Base-by-base conservation (phyloP, 2,797 vertebrate genomes). In the Orientallactaga sibirica region DNA sequence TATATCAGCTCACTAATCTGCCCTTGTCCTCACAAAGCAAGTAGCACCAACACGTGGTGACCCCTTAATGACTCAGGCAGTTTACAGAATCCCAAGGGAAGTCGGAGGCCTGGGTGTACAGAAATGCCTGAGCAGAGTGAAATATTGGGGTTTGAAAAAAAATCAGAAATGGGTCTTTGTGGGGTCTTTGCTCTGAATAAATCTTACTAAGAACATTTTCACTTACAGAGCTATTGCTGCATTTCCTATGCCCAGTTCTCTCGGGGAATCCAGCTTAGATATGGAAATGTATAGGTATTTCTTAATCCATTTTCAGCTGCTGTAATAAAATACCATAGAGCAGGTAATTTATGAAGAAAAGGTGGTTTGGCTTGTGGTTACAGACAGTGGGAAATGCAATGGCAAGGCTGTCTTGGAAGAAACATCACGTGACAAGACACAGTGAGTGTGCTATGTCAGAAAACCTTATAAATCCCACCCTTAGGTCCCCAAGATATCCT, bases 161-260 rank as follows among this genome's bases (percentile, higher is more conserved):
- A 27, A 70, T 68, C 78, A 43, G 70, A 86, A 86, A 67, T 10
- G 27, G 37, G 14, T 75, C 24, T 41, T 74, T 67, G 52, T 86
- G 55, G 74, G 43, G 66, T 91, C 29, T 11, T 89, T 82, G 81
- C 20, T 87, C 64, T 77, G 74, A 71, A 71, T 62, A 91, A 61
- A 85, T 90, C 86, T 76, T n/a, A 37, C 41, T 41, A 92, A 86
- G 58, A 91, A 37, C 55, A 14, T 83, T 93, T 93, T 77, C 73
- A 67, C 11, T 2, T 20, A 73, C 7, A 87, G 16, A 58, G 11
- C 43, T 73, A 70, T 58, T 58, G 16, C 2, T 75, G 19, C 15
- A 19, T 87, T 92, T 94, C 77, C 33, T 89, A 29, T 37, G 58
- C 5, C 33, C 61, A 91, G 67, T 78, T 83, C 78, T 90, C 58